These are phyloP conservation scores for Entomobrya proxima DNA, from an alignment of 2,888 invertebrate genomes.

Conservation along the genomic window DNA sequence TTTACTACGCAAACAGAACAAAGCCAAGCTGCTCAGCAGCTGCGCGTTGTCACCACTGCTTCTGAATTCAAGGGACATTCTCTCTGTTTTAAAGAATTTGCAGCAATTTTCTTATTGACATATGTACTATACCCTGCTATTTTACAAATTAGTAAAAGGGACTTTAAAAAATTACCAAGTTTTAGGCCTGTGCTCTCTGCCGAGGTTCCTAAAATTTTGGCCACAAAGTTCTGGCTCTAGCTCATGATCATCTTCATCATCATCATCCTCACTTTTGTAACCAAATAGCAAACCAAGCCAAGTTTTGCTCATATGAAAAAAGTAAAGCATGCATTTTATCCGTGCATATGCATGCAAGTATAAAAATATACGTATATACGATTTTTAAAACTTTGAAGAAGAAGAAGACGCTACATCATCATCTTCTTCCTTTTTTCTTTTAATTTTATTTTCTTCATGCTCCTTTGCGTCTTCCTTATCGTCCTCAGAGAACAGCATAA, in stretches of 20 bases:
- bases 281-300: conserved; percentile 1
- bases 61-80: no score
- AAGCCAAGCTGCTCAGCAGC: conserved; percentile 1
- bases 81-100: no score
- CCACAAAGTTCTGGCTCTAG: no score
- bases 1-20: background rate
- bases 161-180: no score
- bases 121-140: no score
- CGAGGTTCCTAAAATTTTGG: no score
- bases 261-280: background rate
- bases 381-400: background rate
- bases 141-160: no score
- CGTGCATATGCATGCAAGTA: background rate
- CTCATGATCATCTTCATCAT: conserved; percentile 1
- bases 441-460: conserved; percentile 54
- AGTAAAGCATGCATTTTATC: conserved; percentile 33
- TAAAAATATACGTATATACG: background rate
- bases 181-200: no score
- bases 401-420: conserved; percentile 28
- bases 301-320: background rate
- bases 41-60: background rate
- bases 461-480: conserved; percentile 59
- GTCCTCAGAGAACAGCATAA: background rate
- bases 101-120: no score
- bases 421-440: conserved; percentile 24